Evolutionary conservation across 1,140 invertebrate species (phyloP).

Genomic region (Diabrotica virgifera): DNA sequence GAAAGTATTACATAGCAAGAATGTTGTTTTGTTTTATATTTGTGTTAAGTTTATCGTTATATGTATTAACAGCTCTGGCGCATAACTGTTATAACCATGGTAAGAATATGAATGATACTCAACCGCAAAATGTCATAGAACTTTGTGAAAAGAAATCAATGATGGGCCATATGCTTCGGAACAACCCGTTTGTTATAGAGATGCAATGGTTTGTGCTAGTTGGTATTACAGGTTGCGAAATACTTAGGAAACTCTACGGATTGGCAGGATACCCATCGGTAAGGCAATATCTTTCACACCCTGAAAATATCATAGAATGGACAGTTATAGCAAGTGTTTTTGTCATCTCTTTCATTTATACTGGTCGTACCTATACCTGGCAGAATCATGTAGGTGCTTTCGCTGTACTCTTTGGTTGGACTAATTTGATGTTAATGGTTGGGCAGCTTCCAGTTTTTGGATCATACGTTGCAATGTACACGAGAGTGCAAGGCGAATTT

Average conservation of each 20-base stretch:
- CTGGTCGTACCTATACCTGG: slow-evolving; percentile 73
- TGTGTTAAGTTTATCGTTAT: slow-evolving; percentile 72
- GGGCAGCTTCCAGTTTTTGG: slow-evolving; percentile 81
- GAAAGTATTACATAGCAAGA: slow-evolving; percentile 80
- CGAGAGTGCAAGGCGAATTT: slow-evolving; percentile 80
- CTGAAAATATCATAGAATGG: slow-evolving; percentile 83
- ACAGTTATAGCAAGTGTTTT: slow-evolving; percentile 79
- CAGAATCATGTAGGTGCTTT: slow-evolving; percentile 81
- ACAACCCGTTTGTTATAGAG: slow-evolving; percentile 69
- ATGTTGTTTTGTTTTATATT: slow-evolving; percentile 77
- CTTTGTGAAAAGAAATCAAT: slow-evolving; percentile 72
- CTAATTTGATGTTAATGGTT: slow-evolving; percentile 83
- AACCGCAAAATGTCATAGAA: slow-evolving; percentile 57
- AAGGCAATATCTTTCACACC: slow-evolving; percentile 74
- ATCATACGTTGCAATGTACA: slow-evolving; percentile 84
- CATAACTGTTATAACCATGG: slow-evolving; percentile 77
- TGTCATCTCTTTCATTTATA: slow-evolving; percentile 74
- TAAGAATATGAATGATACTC: slow-evolving; percentile 65
- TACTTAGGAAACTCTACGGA: slow-evolving; percentile 71
- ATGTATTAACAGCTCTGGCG: slow-evolving; percentile 71
- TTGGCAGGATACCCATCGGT: slow-evolving; percentile 73
- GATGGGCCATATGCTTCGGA: slow-evolving; percentile 65
- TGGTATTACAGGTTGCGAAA: slow-evolving; percentile 70
- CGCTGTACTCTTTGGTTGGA: slow-evolving; percentile 80
- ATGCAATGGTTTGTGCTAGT: slow-evolving; percentile 76